phyloP scores from a whole-genome alignment of 2,888 invertebrate species.

The Nomada ferruginata region DNA sequence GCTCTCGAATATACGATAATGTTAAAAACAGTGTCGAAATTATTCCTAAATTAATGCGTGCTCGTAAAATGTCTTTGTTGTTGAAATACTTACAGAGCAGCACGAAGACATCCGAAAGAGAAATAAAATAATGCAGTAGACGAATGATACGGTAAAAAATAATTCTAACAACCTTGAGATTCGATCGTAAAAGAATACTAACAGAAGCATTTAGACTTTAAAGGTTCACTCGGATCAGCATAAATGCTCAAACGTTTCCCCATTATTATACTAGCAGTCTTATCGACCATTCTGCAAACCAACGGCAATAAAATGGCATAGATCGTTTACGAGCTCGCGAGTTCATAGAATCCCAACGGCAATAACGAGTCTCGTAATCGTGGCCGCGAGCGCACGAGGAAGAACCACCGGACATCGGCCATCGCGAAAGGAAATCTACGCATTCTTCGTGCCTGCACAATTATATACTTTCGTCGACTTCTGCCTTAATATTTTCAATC shows the following conservation, averaged over 20 bases:
- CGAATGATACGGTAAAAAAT: too few species aligned
- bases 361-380: slow-evolving; percentile 4
- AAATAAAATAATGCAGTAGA: too few species aligned
- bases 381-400: neutral
- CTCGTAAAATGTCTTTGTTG: too few species aligned
- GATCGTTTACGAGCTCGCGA: slow-evolving; percentile 36
- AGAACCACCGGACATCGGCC: slow-evolving; percentile 61
- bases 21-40: slow-evolving; percentile 3
- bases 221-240: neutral
- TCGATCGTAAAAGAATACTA: neutral
- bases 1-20: slow-evolving; percentile 15
- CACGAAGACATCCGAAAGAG: too few species aligned
- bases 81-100: too few species aligned
- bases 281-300: neutral
- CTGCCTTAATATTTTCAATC: slow-evolving; percentile 28
- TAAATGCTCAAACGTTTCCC: neutral
- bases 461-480: slow-evolving; percentile 52
- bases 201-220: neutral
- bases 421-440: slow-evolving; percentile 49
- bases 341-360: neutral
- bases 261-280: neutral
- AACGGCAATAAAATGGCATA: slow-evolving; percentile 21
- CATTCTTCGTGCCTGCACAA: slow-evolving; percentile 57
- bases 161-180: too few species aligned
- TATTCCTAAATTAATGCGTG: too few species aligned